Conservation (phyloP, 2,113 vertebrate genomes). For the Sceloporus tristichus region DNA sequence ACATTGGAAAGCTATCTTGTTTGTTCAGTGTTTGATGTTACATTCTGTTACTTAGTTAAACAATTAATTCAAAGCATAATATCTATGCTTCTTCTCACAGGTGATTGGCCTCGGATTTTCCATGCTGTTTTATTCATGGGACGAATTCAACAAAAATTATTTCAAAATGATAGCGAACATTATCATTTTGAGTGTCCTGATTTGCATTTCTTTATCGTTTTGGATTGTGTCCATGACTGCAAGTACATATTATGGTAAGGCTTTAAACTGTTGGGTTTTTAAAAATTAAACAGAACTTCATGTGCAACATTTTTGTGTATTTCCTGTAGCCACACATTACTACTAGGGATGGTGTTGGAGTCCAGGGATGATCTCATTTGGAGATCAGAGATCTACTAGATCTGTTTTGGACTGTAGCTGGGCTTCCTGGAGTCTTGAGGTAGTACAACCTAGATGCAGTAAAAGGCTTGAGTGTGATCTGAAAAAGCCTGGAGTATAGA, state of each 20-base stretch:
- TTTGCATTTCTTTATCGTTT: slow-evolving; percentile 90
- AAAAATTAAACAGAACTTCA: neutral
- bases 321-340: neutral
- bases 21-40: neutral
- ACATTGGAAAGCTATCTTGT: neutral
- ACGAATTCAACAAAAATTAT: slow-evolving; percentile 79
- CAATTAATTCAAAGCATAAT: neutral
- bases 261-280: neutral
- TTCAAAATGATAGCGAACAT: slow-evolving; percentile 92
- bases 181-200: slow-evolving; percentile 86
- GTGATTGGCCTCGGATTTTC: slow-evolving; percentile 57
- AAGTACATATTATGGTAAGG: slow-evolving; percentile 90
- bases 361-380: neutral
- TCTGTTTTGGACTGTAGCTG: neutral
- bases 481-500: neutral
- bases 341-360: neutral
- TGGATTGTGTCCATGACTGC: slow-evolving; percentile 91
- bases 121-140: slow-evolving; percentile 71
- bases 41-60: neutral
- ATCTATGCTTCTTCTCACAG: slow-evolving; percentile 43
- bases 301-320: neutral
- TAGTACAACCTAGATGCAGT: neutral
- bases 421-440: neutral
- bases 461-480: neutral
- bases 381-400: neutral